Conservation (phyloP, 2,888 invertebrate genomes). For the Enchytraeus crypticus region DNA sequence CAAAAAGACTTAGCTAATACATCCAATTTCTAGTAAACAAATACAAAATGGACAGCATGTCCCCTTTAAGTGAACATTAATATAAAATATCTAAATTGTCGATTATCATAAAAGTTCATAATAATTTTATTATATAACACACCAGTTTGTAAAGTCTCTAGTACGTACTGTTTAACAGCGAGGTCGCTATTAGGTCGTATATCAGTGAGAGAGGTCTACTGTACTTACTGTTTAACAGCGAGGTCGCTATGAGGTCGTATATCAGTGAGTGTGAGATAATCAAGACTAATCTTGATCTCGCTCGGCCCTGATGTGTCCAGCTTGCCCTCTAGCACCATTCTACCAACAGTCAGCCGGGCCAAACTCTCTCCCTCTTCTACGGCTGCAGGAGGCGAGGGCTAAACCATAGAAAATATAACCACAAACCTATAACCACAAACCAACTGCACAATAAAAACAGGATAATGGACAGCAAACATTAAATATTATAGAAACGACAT, state of each 20-base stretch:
- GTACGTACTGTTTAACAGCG: too few relatives aligned
- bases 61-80: too few relatives aligned
- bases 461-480: not conserved
- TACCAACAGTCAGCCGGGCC: conserved; percentile 62
- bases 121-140: too few relatives aligned
- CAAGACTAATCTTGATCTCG: conserved; percentile 63
- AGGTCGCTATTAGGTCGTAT: too few relatives aligned
- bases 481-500: too few relatives aligned
- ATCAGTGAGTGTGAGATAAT: conserved; percentile 63
- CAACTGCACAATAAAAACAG: not conserved
- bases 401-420: not conserved
- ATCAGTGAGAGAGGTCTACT: not conserved
- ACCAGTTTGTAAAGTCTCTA: too few relatives aligned
- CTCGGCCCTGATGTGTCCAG: conserved; percentile 62
- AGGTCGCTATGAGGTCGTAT: conserved; percentile 60
- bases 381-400: conserved; percentile 14
- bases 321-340: conserved; percentile 59
- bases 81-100: too few relatives aligned
- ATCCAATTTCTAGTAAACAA: too few relatives aligned
- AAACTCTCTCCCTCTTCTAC: conserved; percentile 55
- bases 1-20: too few relatives aligned
- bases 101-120: too few relatives aligned
- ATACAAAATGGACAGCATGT: too few relatives aligned
- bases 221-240: conserved; percentile 43
- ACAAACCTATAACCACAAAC: not conserved